Evolutionary conservation across 2,113 vertebrate species (phyloP), one percentile per base, ranked within the genome.

Genomic region (Calcarius ornatus): DNA sequence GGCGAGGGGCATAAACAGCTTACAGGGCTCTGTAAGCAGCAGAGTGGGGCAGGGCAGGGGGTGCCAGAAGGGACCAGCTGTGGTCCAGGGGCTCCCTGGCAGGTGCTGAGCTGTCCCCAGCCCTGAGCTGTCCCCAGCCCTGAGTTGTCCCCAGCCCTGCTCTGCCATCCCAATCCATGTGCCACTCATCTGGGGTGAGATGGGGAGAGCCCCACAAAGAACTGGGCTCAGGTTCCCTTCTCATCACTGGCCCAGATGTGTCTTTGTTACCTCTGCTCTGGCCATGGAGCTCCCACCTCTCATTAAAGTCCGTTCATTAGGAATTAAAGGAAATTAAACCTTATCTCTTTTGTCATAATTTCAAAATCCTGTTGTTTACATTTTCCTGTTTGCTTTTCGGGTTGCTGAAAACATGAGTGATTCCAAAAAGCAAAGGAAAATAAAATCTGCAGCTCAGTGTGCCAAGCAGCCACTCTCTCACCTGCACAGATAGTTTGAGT

Each of bases 341-440:
- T 92, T 96, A 47, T 88, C 93, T 90, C 77, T 69, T 86, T 93
- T 81, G 8, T 6, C 83, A 28, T 63, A 33, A 56, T 90, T 92
- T 91, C 38, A 82, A 87, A 92, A 72, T 12, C 84, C 54, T n/a
- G 5, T 31, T 7, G 43, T 96, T 97, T 93, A 30, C 92, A n/a
- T 95, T 90, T 77, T 69, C 66, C 81, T 83, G 53, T 61, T 89
- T 80, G 90, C 80, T 81, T 96, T 93, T 33, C 16, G 69, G 77
- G 92, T 77, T 40, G 66, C 86, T 96, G 92, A 86, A 77, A 96
- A 63, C 18, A 63, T 17, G 43, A 97, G 88, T 61, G 45, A 89
- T 92, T 94, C 84, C 94, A 88, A 82, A 90, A 80, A 57, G 77
- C 53, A 80, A 92, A 84, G 33, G 79, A 11, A 65, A 77, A 78